Conservation (phyloP, 2,888 invertebrate genomes). For the Phorcus lineatus region DNA sequence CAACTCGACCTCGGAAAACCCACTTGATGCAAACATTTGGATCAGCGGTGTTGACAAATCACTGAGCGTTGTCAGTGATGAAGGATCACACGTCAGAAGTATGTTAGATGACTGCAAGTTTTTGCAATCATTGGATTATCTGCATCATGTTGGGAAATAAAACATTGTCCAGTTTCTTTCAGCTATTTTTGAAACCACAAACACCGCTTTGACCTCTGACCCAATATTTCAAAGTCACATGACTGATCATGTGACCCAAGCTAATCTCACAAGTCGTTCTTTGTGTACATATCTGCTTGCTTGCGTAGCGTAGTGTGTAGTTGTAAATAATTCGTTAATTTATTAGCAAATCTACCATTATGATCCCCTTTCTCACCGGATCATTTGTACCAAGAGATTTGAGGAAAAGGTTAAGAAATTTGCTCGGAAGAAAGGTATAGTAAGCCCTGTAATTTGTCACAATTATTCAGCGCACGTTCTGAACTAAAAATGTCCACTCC, state of each 20-base stretch:
- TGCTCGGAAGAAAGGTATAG: slow-evolving; percentile 17
- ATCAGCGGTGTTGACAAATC: too few relatives aligned
- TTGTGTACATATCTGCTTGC: slow-evolving; percentile 29
- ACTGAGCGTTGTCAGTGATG: too few relatives aligned
- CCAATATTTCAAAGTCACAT: slow-evolving; percentile 34
- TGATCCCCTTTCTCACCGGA: neutral
- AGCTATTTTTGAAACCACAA: too few relatives aligned
- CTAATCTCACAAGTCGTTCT: slow-evolving; percentile 7
- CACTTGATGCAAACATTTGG: neutral
- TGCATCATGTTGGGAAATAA: too few relatives aligned
- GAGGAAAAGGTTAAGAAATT: slow-evolving; percentile 4
- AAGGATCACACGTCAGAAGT: neutral
- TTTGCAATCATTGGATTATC: too few relatives aligned
- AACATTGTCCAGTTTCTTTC: too few relatives aligned
- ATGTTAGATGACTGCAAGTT: neutral
- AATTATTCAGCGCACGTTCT: neutral
- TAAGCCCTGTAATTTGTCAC: too few relatives aligned
- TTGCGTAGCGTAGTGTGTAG: neutral
- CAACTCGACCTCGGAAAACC: slow-evolving; percentile 1
- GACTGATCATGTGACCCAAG: slow-evolving; percentile 49
- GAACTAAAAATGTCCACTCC: neutral
- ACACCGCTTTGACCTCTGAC: neutral
- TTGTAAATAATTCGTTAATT: slow-evolving; percentile 7
- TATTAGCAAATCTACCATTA: neutral
- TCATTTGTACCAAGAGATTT: slow-evolving; percentile 12